Base-by-base conservation (phyloP, 2,113 vertebrate genomes). In the Zosterops pallidus region DNA sequence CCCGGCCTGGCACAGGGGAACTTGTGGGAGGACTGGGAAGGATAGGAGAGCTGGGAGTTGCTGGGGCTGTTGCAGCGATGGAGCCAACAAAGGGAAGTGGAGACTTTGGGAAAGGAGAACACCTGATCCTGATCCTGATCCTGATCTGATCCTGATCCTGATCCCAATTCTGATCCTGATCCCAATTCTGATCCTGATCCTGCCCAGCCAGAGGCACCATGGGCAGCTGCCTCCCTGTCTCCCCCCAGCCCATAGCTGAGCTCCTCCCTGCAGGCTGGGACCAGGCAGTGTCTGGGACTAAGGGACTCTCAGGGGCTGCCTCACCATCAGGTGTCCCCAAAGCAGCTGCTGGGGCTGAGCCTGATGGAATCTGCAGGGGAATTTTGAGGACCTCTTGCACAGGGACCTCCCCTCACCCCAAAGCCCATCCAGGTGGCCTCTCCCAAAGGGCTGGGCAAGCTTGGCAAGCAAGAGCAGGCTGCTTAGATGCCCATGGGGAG, bases 41-140 rank as follows among this genome's bases (percentile, higher is more conserved):
- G 5, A 5, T 22, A 3, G 47, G 31, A 23, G 50, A 6, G 8
- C 46, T 37, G 50, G 16, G 20, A 0, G 0, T 75, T 80, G 22
- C 21, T 0, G 0, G 25, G 52, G n/a, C 46, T 84, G 14, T 53
- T 67, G 39, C 24, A 55, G 56, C 0, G 0, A 10, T 56, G 60
- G 37, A 87, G 39, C 1, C 1, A 56, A 56, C 2, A 9, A 60
- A 83, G 69, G 31, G 41, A 70, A 57, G 17, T 0, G 4, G 41
- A 39, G 26, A 77, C 22, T 74, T 81, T 7, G 22, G 50, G 39
- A 44, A 82, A 21, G 42, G 23, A 75, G 19, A 20, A 72, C 28
- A 12, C 59, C 41, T 35, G 25, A n/a, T 44, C 39, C 28, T 35
- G 25, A n/a, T 44, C 39, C 28, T 25, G 28, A 71, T 62, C 62